Evolutionary conservation across 23 tunicate genomes (phyloP).

Genomic region (Ascidia mentula): DNA sequence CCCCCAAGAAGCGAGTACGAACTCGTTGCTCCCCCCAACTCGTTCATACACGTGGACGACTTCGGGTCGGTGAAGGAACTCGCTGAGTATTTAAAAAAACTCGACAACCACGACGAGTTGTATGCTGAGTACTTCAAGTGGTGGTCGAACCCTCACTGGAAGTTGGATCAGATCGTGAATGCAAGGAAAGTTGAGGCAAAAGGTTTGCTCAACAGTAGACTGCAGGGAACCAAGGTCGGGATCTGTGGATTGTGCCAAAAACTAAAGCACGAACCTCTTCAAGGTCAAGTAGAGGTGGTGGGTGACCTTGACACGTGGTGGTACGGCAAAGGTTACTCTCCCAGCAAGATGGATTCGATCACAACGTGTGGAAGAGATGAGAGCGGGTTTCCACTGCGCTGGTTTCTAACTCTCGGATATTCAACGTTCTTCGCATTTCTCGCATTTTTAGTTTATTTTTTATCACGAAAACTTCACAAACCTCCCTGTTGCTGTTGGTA

Average conservation of each 20-base stretch:
- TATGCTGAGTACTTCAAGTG: slow-evolving; percentile 39
- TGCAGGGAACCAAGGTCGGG: background rate
- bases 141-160: background rate
- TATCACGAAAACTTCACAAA: background rate
- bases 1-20: slow-evolving; percentile 28
- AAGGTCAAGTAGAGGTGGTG: slow-evolving; percentile 10
- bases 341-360: background rate
- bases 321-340: slow-evolving; percentile 55
- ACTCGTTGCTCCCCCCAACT: slow-evolving; percentile 33
- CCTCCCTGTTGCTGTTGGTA: background rate
- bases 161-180: background rate
- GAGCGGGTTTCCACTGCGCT: background rate
- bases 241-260: slow-evolving; percentile 29
- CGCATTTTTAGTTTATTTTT: background rate
- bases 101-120: slow-evolving; percentile 25
- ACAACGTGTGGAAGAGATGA: background rate
- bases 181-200: background rate
- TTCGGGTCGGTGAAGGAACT: slow-evolving; percentile 31
- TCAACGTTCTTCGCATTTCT: background rate
- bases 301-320: slow-evolving; percentile 53
- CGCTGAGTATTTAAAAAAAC: slow-evolving; percentile 25
- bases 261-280: slow-evolving; percentile 9
- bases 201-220: background rate
- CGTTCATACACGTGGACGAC: slow-evolving; percentile 62
- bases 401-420: background rate